Percentiles rank a stretch among this genome's conserved stretches.
Conservation (phyloP, 1,140 invertebrate species). For the Philopotamus ludificatus region DNA sequence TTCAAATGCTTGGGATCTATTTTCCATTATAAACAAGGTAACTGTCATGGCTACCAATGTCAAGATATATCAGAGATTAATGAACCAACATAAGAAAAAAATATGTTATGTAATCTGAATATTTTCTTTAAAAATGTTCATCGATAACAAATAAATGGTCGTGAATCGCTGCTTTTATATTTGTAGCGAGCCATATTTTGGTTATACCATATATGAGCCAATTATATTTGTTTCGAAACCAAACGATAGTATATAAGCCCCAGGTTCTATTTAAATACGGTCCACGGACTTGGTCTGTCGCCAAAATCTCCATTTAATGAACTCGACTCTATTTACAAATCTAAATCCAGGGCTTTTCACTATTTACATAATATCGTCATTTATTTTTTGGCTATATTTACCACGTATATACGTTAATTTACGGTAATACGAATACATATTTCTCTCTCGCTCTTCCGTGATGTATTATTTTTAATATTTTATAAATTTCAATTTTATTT, state of each 20-base stretch:
- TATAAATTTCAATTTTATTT: too few relatives aligned
- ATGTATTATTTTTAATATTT: too few relatives aligned
- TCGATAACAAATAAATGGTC: too few relatives aligned
- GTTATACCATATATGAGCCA: background rate
- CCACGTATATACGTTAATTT: slow-evolving; percentile 2
- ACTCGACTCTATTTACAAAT: slow-evolving; percentile 10
- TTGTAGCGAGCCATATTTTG: background rate
- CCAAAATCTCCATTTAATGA: slow-evolving; percentile 26
- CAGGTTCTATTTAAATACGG: slow-evolving; percentile 9
- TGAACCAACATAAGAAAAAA: too few relatives aligned
- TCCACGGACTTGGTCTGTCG: slow-evolving; percentile 11
- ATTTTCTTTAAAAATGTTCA: too few relatives aligned
- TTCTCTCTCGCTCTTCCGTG: background rate
- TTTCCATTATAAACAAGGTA: too few relatives aligned
- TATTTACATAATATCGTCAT: slow-evolving; percentile 12
- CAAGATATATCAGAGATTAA: too few relatives aligned
- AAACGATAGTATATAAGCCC: background rate
- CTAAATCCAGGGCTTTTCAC: background rate
- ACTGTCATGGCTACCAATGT: too few relatives aligned
- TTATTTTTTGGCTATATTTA: slow-evolving; percentile 18
- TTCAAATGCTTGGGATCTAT: too few relatives aligned
- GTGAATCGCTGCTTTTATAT: too few relatives aligned
- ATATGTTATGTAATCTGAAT: too few relatives aligned
- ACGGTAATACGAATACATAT: background rate
- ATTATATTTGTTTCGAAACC: background rate